Conservation (phyloP, 2,113 vertebrate genomes). For the Corythoichthys haematopterus region DNA sequence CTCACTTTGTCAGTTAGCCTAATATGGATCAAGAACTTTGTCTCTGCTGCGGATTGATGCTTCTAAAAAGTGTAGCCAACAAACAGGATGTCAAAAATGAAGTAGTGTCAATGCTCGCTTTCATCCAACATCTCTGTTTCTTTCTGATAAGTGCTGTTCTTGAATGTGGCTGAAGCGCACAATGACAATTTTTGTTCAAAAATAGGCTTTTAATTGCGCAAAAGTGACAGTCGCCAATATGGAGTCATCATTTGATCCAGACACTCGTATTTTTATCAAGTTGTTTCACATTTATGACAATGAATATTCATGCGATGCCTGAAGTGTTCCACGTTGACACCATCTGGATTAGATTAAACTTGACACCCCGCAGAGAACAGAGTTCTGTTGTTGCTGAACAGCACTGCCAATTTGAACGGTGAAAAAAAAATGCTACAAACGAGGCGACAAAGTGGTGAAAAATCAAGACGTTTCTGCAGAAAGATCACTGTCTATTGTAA, state of each 20-base stretch:
- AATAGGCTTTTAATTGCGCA: background rate
- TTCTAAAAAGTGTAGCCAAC: background rate
- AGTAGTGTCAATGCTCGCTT: background rate
- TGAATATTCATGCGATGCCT: background rate
- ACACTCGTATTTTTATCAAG: background rate
- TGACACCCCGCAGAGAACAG: background rate
- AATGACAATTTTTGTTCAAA: background rate
- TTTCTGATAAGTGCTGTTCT: background rate
- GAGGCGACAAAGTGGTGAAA: background rate
- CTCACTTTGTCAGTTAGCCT: slow-evolving; percentile 6
- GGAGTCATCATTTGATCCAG: background rate
- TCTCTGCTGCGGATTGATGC: slow-evolving; percentile 21
- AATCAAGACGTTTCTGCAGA: background rate
- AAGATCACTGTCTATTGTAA: too few relatives aligned
- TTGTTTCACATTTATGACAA: background rate
- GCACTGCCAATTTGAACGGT: background rate
- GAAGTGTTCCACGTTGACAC: background rate
- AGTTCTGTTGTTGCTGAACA: background rate
- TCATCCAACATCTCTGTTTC: background rate
- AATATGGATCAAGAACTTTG: slow-evolving; percentile 7
- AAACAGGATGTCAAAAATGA: background rate
- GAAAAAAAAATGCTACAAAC: background rate
- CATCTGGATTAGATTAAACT: background rate
- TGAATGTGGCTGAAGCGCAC: background rate
- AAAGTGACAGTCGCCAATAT: background rate